These are phyloP conservation scores for Drosophila anomalipes DNA, from an alignment of 2,888 invertebrate genomes.

Conservation along the genomic window DNA sequence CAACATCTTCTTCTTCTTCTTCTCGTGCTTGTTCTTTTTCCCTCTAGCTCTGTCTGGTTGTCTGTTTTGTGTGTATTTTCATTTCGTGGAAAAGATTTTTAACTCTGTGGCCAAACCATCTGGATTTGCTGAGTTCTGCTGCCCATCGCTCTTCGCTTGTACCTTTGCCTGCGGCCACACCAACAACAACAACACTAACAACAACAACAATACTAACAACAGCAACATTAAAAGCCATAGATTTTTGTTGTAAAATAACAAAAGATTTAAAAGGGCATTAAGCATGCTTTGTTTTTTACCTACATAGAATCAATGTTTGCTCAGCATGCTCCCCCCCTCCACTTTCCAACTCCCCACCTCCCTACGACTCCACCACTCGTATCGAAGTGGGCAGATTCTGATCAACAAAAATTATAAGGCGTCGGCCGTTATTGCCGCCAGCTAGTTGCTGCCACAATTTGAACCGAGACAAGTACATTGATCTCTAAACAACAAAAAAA, in stretches of 20 bases:
- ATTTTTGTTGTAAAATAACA: constrained; percentile 80
- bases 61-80: constrained; percentile 68
- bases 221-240: constrained; percentile 58
- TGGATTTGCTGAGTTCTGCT: constrained; percentile 68
- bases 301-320: constrained; percentile 56
- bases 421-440: constrained; percentile 59
- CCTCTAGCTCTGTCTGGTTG: constrained; percentile 39
- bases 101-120: constrained; percentile 75
- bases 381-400: constrained; percentile 46
- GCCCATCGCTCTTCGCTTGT: constrained; percentile 46
- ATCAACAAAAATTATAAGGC: constrained; percentile 57
- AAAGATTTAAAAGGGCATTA: constrained; percentile 82
- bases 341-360: background rate
- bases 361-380: background rate
- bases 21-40: constrained; percentile 39
- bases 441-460: constrained; percentile 55
- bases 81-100: constrained; percentile 82
- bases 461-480: constrained; percentile 61
- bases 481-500: constrained; percentile 44
- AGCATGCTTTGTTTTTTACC: constrained; percentile 72
- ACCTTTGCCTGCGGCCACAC: constrained; percentile 58
- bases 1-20: constrained; percentile 21
- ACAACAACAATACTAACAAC: constrained; percentile 18
- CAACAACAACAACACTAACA: constrained; percentile 24
- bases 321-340: constrained; percentile 16